These are phyloP conservation scores for Onchidella celtica DNA, from an alignment of 2,888 invertebrate species.

Conservation along the genomic window DNA sequence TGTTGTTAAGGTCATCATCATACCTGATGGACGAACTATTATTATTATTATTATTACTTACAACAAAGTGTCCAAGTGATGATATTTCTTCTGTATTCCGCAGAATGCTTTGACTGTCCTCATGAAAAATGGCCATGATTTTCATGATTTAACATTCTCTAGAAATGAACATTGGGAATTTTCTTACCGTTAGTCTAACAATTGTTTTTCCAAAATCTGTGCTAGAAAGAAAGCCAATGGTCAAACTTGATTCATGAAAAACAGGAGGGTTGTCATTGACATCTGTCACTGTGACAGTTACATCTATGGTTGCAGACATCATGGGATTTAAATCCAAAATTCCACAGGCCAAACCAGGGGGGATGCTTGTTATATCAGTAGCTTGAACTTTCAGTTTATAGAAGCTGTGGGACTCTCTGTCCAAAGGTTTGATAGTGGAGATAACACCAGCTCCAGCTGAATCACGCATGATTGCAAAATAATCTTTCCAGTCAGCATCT, in stretches of 20 bases:
- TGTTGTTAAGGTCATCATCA: too few relatives aligned
- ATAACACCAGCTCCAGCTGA: conserved; percentile 26
- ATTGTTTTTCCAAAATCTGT: conserved; percentile 40
- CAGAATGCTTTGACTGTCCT: too few relatives aligned
- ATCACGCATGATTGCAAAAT: conserved; percentile 32
- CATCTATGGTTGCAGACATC: not conserved
- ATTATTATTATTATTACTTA: too few relatives aligned
- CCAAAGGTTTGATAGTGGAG: conserved; percentile 33
- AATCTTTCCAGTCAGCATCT: not conserved
- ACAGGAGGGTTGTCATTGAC: conserved; percentile 52
- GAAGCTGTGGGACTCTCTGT: conserved; percentile 36
- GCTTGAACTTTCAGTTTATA: conserved; percentile 30
- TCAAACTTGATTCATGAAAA: conserved; percentile 18
- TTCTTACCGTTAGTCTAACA: conserved; percentile 38
- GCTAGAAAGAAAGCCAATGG: conserved; percentile 42
- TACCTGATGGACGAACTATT: too few relatives aligned
- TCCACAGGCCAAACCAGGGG: not conserved
- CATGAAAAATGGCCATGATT: too few relatives aligned
- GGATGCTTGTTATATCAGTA: conserved; percentile 17
- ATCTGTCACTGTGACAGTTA: conserved; percentile 39
- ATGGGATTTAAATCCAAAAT: not conserved
- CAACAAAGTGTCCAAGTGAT: too few relatives aligned
- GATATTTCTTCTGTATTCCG: too few relatives aligned
- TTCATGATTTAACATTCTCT: too few relatives aligned
- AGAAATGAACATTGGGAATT: too few relatives aligned